Evolutionary conservation across 2,888 invertebrate genomes (phyloP), one percentile per base, ranked within the genome.

Genomic region (Scotopteryx bipunctaria): DNA sequence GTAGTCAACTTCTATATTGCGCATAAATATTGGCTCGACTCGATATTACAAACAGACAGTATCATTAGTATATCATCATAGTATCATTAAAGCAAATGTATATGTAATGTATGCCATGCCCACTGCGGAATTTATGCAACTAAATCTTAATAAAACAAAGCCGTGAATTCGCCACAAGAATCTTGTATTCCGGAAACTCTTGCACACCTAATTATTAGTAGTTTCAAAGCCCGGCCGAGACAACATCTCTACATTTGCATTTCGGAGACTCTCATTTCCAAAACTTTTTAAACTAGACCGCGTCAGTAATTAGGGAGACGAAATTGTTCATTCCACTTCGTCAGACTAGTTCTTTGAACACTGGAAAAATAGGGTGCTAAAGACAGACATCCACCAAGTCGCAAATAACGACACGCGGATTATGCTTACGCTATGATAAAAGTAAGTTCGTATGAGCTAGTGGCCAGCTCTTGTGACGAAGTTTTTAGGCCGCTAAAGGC

Each of bases 231-330:
- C 43, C 59, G 64, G 59, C 55, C 51, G 52, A 50, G 35, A 57
- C 57, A 62, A 56, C 57, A 63, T 59, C 27, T 45, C 25, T 29
- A 51, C 61, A 62, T 60, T 51, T 60, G 61, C 59, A 59, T 60
- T 58, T 63, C 50, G 51, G 61, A 66, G 57, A 49, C 51, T 65
- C 61, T 35, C 63, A 61, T 70, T 68, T 57, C 59, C 61, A 51
- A 56, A 68, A 69, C 66, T 46, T 67, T 65, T 42, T 51, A 59
- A 65, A 59, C 53, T 56, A 64, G 45, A 42, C 57, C 52, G 55
- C 55, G 62, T 65, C 43, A 43, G 55, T 66, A 69, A 67, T 70
- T 68, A 61, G 59, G 64, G 41, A 64, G 56, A 63, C 57, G 58
- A 64, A 53, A 54, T 40, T 57, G 51, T 51, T 40, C 51, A 51